These are phyloP conservation scores for Pampusana beccarii DNA, from an alignment of 2,113 vertebrate genomes.

Conservation along the genomic window DNA sequence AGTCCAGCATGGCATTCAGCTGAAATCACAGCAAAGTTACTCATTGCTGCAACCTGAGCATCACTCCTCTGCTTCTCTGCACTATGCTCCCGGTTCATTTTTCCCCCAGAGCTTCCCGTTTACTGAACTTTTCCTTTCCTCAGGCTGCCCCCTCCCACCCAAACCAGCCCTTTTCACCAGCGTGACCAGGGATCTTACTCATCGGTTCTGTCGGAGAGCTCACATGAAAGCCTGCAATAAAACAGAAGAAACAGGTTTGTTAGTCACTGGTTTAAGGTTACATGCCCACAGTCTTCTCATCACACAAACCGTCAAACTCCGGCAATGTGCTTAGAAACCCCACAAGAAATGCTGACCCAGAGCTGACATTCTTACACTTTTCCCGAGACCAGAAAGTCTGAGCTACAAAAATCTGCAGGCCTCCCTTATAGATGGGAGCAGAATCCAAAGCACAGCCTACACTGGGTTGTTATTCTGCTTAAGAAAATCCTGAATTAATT, in stretches of 20 bases:
- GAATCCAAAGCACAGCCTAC: background rate
- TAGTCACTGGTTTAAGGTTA: background rate
- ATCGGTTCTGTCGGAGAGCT: background rate
- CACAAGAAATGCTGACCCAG: background rate
- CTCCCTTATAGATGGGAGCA: background rate
- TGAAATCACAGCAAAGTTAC: background rate
- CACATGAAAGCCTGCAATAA: background rate
- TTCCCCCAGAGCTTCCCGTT: background rate
- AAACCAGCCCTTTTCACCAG: background rate
- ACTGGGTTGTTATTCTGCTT: background rate
- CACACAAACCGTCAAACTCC: background rate
- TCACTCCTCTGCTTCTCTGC: background rate
- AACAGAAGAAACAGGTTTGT: background rate
- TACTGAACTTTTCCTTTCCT: background rate
- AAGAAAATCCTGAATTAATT: conserved; percentile 7
- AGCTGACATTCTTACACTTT: background rate
- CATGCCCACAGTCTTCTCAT: background rate
- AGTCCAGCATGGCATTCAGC: background rate
- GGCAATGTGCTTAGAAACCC: background rate
- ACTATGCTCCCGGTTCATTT: background rate
- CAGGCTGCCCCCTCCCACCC: background rate
- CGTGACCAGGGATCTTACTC: conserved; percentile 1
- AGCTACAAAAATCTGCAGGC: background rate
- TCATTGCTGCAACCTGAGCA: background rate
- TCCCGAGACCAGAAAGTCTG: background rate